Percentiles rank a stretch among this genome's conserved stretches.
phyloP scores from a whole-genome alignment of 2,888 invertebrate genomes.

The Thysanoteuthis rhombus region DNA sequence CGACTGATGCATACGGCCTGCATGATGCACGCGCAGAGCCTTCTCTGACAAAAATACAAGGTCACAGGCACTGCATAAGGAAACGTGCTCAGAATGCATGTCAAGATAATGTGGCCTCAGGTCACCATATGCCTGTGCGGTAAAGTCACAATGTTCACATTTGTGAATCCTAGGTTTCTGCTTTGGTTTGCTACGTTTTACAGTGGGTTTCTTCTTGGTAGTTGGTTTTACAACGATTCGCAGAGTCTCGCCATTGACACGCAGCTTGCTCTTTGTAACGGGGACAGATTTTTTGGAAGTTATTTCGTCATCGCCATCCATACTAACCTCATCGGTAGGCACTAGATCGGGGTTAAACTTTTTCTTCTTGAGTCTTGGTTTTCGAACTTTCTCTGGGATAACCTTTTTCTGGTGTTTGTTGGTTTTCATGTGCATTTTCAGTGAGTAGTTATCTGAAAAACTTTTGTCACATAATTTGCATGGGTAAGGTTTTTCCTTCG shows the following conservation, averaged over 20 bases:
- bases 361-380: constrained; percentile 28
- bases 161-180: constrained; percentile 44
- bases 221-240: not conserved
- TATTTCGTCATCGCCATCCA: constrained; percentile 37
- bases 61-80: constrained; percentile 57
- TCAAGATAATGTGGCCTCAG: constrained; percentile 57
- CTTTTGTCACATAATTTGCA: constrained; percentile 48
- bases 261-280: not conserved
- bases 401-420: constrained; percentile 38
- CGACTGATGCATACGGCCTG: constrained; percentile 53
- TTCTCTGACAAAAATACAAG: constrained; percentile 54
- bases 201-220: not conserved
- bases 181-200: not conserved
- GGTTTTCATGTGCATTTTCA: constrained; percentile 41
- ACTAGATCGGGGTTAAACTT: constrained; percentile 29
- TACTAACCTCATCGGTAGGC: constrained; percentile 30
- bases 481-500: constrained; percentile 42
- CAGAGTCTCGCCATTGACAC: constrained; percentile 33
- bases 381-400: not conserved
- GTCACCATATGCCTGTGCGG: constrained; percentile 48
- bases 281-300: constrained; percentile 20
- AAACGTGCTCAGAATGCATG: constrained; percentile 51
- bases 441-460: constrained; percentile 44
- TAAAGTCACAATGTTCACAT: constrained; percentile 60
- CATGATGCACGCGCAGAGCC: constrained; percentile 53